Percentiles rank a stretch among this genome's conserved stretches.
These are phyloP conservation scores for Drosophila sordidula DNA, from an alignment of 2,888 invertebrate genomes.

Conservation along the genomic window DNA sequence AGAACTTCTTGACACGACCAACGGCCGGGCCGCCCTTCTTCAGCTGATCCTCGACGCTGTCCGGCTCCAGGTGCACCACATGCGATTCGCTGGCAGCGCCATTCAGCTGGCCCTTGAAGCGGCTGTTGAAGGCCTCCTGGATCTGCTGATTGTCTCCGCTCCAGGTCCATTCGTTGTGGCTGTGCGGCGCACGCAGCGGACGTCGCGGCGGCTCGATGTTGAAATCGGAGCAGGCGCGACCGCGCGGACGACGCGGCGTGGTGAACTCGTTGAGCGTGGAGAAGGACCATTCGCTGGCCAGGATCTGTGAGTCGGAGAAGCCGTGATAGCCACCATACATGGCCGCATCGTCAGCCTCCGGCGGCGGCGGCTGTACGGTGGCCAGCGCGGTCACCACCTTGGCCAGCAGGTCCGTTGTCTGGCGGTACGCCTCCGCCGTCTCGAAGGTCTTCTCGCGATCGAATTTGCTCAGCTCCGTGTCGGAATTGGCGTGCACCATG, in stretches of 20 bases:
- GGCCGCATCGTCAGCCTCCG: conserved; percentile 83
- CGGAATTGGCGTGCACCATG: conserved; percentile 88
- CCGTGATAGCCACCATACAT: conserved; percentile 87
- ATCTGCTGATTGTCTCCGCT: conserved; percentile 85
- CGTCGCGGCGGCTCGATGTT: conserved; percentile 76
- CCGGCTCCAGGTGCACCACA: conserved; percentile 72
- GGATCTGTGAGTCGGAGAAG: conserved; percentile 90
- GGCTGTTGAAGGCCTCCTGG: conserved; percentile 83
- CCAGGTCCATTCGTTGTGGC: conserved; percentile 85
- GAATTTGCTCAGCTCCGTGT: conserved; percentile 91
- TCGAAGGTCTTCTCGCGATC: conserved; percentile 90
- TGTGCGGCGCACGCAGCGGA: conserved; percentile 65
- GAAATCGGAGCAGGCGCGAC: conserved; percentile 88
- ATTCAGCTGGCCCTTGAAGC: conserved; percentile 73
- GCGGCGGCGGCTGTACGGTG: conserved; percentile 86
- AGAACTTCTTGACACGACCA: conserved; percentile 81
- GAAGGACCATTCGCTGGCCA: conserved; percentile 89
- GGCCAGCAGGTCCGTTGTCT: conserved; percentile 91
- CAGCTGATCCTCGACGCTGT: conserved; percentile 56
- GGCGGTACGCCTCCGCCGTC: conserved; percentile 89
- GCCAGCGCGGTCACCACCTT: conserved; percentile 92
- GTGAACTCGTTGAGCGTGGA: conserved; percentile 79
- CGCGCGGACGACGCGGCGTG: conserved; percentile 85
- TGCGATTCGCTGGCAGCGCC: conserved; percentile 66
- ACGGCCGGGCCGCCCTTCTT: conserved; percentile 48